Evolutionary conservation across 2,113 vertebrate species (phyloP), one percentile per base, ranked within the genome.

Genomic region (Piaya cayana): DNA sequence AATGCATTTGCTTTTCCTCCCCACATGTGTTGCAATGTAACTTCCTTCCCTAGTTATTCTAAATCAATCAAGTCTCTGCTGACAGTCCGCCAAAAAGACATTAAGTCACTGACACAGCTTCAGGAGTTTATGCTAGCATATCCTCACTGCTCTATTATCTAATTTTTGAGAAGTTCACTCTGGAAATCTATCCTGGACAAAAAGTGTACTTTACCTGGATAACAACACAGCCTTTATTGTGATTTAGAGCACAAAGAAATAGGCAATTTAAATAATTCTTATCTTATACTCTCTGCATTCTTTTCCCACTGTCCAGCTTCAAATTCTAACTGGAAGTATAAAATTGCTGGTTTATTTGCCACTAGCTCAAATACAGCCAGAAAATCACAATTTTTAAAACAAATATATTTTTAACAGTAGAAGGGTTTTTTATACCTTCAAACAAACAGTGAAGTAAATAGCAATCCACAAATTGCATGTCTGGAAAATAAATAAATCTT

Each of bases 401-500:
- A 59, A 76, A 25, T 2, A 12, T 49, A 10, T 65, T 87, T 45
- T 30, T n/a, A 60, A 65, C 3, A 79, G 36, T 45, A 68, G 47
- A 30, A 6, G 3, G 0, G 0, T 30, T 7, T 37, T 69, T 82
- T 53, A 39, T 22, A n/a, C 4, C 15, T 67, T 50, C 39, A 3
- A 78, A 63, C 0, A 45, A 5, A 27, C 3, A 56, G 15, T 34
- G 69, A 68, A 80, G 56, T 18, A 52, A 59, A 25, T 49, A 49
- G 20, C 15, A 34, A 13, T 55, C 36, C 47, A 27, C 26, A 90
- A 70, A 59, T 8, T 34, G 6, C 29, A n/a, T 15, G 11, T 8
- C 39, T 64, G 49, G 23, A 80, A 92, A 92, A 80, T 7, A 37
- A 50, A 15, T 47, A 79, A 68, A 53, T 16, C 25, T 72, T 75